phyloP scores from a whole-genome alignment of 2,888 invertebrate species.

The Hipparchia sbordonii region DNA sequence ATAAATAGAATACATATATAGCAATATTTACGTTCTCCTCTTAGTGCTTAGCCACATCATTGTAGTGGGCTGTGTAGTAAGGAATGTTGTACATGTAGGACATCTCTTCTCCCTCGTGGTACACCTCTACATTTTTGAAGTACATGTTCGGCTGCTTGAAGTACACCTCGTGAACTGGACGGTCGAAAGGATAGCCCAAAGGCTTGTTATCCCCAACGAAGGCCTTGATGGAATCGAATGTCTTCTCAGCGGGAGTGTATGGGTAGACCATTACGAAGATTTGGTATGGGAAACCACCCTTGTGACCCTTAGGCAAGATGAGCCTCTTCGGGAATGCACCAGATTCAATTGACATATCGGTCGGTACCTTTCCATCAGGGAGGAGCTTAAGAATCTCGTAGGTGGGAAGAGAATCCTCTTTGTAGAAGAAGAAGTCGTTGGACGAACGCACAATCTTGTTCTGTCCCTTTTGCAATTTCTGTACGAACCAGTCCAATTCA shows the following conservation, averaged over 20 bases:
- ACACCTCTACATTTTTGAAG: constrained; percentile 82
- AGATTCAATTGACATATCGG: constrained; percentile 78
- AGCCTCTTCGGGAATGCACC: constrained; percentile 86
- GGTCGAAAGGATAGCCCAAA: constrained; percentile 83
- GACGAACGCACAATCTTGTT: constrained; percentile 86
- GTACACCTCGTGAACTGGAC: constrained; percentile 70
- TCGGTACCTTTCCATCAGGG: constrained; percentile 76
- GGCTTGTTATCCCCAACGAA: constrained; percentile 75
- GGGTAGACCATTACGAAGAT: constrained; percentile 85
- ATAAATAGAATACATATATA: constrained; percentile 17
- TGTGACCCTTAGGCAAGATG: constrained; percentile 87
- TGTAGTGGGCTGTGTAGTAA: constrained; percentile 46
- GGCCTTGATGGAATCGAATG: constrained; percentile 51
- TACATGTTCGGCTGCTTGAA: constrained; percentile 83
- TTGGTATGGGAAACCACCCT: constrained; percentile 85
- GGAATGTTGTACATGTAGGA: constrained; percentile 57
- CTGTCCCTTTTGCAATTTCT: constrained; percentile 83
- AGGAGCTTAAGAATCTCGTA: constrained; percentile 83
- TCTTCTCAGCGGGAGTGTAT: constrained; percentile 65
- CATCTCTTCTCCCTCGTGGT: constrained; percentile 71
- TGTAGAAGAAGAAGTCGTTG: constrained; percentile 84
- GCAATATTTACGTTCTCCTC: constrained; percentile 46
- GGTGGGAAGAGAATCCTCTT: constrained; percentile 84
- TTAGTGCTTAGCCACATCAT: constrained; percentile 52
- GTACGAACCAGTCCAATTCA: constrained; percentile 83